Evolutionary conservation across 92 coral and sea anemone genomes (phyloP), one percentile per base, ranked within the genome.

Genomic region (Parazoanthus atlanticus): DNA sequence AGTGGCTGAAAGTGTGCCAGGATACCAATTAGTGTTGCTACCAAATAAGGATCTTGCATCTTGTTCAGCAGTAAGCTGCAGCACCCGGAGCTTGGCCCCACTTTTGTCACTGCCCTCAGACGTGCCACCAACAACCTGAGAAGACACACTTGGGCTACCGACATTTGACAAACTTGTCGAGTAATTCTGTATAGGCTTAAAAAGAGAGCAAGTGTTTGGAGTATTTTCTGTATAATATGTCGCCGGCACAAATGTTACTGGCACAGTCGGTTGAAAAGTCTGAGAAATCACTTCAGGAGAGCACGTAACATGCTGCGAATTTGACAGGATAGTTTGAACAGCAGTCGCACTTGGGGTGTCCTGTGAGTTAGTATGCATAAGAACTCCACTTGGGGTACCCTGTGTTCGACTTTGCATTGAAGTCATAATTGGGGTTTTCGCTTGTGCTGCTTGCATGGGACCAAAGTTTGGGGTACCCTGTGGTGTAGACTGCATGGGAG

Each of bases 21-120:
- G 41, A 41, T 32, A 40, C 78, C 58, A 19, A 71, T 6, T 72
- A 23, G n/a, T 40, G 43, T 36, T 12, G 43, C 79, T 36, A 28
- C 40, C 41, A 43, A 67, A 84, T 6, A 67, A 34, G n/a, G 75
- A 64, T 69, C 54, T 84, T 29, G 66, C 79, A 84, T 84, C 66
- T 69, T 84, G 87, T 69, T 84, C 66, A 43, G 87, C 87, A 40
- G 65, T 70, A 28, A 70, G 77, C 43, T 84, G 87, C 40, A 84
- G 40, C 9, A 79, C 87, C 40, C 64, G 52, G 6, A 84, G 56
- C 87, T 38, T 84, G 54, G 40, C 34, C 10, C 69, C 78, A 84
- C 36, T 46, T 2, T 29, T 84, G 13, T 16, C 25, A 32, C 7
- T 21, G 54, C 84, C 30, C 71, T 52, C 84, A 56, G 28, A 6